Evolutionary conservation across 2,888 invertebrate species (phyloP).

Genomic region (Ichneumoninae sp.): DNA sequence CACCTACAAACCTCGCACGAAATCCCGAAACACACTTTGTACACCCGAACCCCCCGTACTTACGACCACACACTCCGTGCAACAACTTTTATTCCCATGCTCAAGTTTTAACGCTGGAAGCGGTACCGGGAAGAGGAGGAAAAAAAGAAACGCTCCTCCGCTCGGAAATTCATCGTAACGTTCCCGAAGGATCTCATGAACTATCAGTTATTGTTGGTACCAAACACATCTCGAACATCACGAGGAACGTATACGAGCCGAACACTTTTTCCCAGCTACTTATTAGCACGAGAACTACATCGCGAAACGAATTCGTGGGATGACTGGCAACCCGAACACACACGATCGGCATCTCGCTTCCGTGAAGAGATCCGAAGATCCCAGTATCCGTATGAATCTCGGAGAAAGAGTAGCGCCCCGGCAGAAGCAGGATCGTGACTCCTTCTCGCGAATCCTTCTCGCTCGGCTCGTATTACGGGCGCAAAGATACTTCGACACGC

Average conservation of each 20-base stretch:
- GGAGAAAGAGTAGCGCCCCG: slow-evolving; percentile 31
- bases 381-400: slow-evolving; percentile 59
- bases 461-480: slow-evolving; percentile 61
- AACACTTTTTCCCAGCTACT: slow-evolving; percentile 57
- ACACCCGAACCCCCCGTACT: background rate
- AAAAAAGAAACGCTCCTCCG: background rate
- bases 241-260: background rate
- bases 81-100: background rate
- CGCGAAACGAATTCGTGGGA: slow-evolving; percentile 60
- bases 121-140: slow-evolving; percentile 4
- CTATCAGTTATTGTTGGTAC: slow-evolving; percentile 22
- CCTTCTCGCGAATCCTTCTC: slow-evolving; percentile 47
- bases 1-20: background rate
- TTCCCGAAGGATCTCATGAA: slow-evolving; percentile 21
- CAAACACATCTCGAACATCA: slow-evolving; percentile 18
- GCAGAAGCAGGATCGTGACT: slow-evolving; percentile 62
- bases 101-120: slow-evolving; percentile 12
- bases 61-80: background rate
- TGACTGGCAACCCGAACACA: slow-evolving; percentile 59
- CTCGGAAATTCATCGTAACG: slow-evolving; percentile 10
- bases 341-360: slow-evolving; percentile 51
- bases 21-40: background rate
- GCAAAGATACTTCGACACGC: slow-evolving; percentile 67
- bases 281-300: slow-evolving; percentile 62
- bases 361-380: slow-evolving; percentile 64